Evolutionary conservation across 2,797 vertebrate genomes (phyloP), one percentile per base, ranked within the genome.

Genomic region (Diplodus puntazzo): DNA sequence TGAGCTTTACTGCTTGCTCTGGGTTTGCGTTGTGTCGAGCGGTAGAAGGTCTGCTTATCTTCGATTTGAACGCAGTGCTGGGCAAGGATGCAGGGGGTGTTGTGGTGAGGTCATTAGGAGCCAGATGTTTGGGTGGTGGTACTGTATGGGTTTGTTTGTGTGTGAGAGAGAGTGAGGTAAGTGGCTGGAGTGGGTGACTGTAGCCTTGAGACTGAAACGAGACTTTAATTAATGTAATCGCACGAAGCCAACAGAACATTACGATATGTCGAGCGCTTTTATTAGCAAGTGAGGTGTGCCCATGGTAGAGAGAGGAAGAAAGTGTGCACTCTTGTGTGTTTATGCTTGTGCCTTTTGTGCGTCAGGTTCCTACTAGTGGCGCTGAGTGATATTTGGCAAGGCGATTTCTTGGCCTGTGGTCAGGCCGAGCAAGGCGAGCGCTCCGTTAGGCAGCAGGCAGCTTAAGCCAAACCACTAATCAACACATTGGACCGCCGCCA

Each of bases 301-400:
- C 65, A 61, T 50, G 49, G 60, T 73, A 63, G 73, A 67, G 64
- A 61, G 69, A 61, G 48, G 77, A 78, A 70, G 57, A 73, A 86
- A 84, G 68, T 69, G 66, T 64, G 61, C 17, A 45, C 69, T 42
- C 73, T 70, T 87, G 68, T 79, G 75, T 86, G 75, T 82, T 82
- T 87, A 42, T 69, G 69, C 63, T 34, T 83, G 81, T 90, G 86
- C 83, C 81, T 83, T 77, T 73, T 79, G 83, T 79, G 82, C 45
- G 50, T 78, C 46, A 9, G 52, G 76, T 65, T 89, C 80, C 87
- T 87, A 86, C 86, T 77, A 69, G 87, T 78, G 83, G 87, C 75
- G 93, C 91, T 92, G 92, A 95, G 88, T 94, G 94, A 94, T 93
- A 93, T 90, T 93, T 95, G 94, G 95, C 94, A 92, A 83, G 77